Evolutionary conservation across 2,888 invertebrate genomes (phyloP), one percentile per base, ranked within the genome.

Genomic region (Lagria hirta): DNA sequence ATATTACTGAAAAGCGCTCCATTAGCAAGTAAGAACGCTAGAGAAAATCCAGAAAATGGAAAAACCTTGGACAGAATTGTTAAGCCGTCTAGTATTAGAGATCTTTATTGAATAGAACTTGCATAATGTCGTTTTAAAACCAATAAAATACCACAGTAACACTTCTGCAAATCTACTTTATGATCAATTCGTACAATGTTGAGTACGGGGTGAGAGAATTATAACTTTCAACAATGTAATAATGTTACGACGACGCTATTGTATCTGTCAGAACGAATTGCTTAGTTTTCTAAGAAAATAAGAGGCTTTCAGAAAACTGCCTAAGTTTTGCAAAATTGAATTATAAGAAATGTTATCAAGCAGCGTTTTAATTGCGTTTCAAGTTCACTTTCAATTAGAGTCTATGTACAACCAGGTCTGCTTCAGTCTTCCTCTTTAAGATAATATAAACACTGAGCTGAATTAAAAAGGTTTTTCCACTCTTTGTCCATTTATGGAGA

Each of bases 331-430:
- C 22, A 11, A 43, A 47, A 47, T 43, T 38, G 43, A 47, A 47
- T 47, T 43, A 47, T 43, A 43, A 47, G 47, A 43, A 47, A 43
- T 43, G 47, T 47, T 43, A 47, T 47, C 47, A 46, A 46, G 42
- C 46, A 46, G 42, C 41, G 46, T 42, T 46, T 46, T 46, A 46
- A 46, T 42, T 46, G 46, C 46, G 46, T 42, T 46, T 37, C 46
- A 42, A 46, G 41, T 42, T 46, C 41, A 46, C 46, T 46, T 41
- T 41, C 46, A 41, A 42, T 46, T 46, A 46, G 30, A 16, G 22
- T 22, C 37, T 38, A 24, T 37, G 32, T 37, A 32, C 30, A 23
- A 24, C 11, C 36, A 43, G 43, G 35, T 36, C 20, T 11, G 43
- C 21, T 43, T 30, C 23, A 35, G 18, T 11, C 41, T 10, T 12